Conservation (phyloP, 2,888 invertebrate species). For the Melanotus villosus region DNA sequence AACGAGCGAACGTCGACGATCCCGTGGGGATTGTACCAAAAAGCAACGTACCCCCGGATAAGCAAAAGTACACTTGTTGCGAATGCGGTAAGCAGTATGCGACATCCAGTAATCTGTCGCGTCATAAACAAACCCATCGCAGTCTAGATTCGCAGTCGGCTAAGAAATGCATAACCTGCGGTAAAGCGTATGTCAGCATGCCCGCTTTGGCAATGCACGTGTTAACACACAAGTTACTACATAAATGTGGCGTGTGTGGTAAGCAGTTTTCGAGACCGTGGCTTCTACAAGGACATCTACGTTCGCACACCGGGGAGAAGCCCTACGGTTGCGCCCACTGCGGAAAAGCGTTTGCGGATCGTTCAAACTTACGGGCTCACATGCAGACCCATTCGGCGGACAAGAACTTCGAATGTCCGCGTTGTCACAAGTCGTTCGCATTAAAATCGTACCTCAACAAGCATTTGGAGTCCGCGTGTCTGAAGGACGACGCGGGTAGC, state of each 20-base stretch:
- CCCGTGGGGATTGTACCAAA: conserved; percentile 35
- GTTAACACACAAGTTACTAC: conserved; percentile 91
- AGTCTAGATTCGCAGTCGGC: conserved; percentile 94
- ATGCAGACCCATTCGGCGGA: conserved; percentile 94
- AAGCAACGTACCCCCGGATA: conserved; percentile 56
- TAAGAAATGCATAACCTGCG: conserved; percentile 94
- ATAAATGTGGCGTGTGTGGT: conserved; percentile 93
- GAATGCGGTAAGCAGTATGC: conserved; percentile 95
- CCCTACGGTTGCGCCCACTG: conserved; percentile 96
- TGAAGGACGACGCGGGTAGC: conserved; percentile 52
- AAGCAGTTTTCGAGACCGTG: conserved; percentile 97
- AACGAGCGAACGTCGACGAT: conserved; percentile 54
- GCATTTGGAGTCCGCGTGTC: conserved; percentile 92
- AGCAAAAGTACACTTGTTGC: conserved; percentile 80
- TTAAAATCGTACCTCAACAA: conserved; percentile 96
- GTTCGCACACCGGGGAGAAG: conserved; percentile 94
- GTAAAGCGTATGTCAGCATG: conserved; percentile 97
- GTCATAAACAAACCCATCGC: conserved; percentile 93
- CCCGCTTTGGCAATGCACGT: conserved; percentile 96
- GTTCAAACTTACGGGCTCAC: conserved; percentile 93
- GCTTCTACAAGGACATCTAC: conserved; percentile 88
- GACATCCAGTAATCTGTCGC: conserved; percentile 89
- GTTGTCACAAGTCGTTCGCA: conserved; percentile 92
- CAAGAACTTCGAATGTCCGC: conserved; percentile 90
- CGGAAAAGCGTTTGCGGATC: conserved; percentile 95